phyloP scores from a whole-genome alignment of 1,140 invertebrate genomes.

The Dryas iulia region DNA sequence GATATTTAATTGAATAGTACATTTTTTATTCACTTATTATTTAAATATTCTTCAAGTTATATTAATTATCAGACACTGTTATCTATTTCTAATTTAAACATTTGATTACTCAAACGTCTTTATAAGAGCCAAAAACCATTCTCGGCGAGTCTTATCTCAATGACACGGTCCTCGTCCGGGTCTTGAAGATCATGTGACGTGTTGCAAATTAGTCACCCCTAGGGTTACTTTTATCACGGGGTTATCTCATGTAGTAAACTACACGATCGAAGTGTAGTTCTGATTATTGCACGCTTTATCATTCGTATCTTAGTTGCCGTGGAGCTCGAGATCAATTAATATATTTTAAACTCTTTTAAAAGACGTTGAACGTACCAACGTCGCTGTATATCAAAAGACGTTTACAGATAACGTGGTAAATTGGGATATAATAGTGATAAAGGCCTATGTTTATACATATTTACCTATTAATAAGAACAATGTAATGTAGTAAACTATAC shows the following conservation, averaged over 20 bases:
- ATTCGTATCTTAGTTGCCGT: neutral
- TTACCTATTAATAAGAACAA: too few relatives aligned
- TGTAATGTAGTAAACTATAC: too few relatives aligned
- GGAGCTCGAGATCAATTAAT: neutral
- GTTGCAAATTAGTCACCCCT: conserved; percentile 4
- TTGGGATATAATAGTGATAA: neutral
- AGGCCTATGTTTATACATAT: neutral
- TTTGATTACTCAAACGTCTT: neutral
- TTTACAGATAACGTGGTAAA: neutral
- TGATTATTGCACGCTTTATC: neutral
- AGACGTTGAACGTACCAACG: too few relatives aligned
- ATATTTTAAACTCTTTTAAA: neutral
- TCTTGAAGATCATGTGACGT: conserved; percentile 11
- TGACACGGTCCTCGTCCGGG: neutral
- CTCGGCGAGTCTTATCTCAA: neutral
- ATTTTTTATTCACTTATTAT: too few relatives aligned
- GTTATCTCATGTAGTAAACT: conserved; percentile 8
- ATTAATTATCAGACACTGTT: neutral
- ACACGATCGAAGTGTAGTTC: neutral
- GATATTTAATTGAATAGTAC: too few relatives aligned
- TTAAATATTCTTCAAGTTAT: neutral
- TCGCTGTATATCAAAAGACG: neutral
- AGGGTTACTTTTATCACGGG: conserved; percentile 2
- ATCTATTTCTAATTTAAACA: conserved; percentile 4
- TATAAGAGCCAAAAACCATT: neutral